These are phyloP conservation scores for Schizopygopsis pylzovi DNA, from an alignment of 2,797 vertebrate species.

Conservation along the genomic window DNA sequence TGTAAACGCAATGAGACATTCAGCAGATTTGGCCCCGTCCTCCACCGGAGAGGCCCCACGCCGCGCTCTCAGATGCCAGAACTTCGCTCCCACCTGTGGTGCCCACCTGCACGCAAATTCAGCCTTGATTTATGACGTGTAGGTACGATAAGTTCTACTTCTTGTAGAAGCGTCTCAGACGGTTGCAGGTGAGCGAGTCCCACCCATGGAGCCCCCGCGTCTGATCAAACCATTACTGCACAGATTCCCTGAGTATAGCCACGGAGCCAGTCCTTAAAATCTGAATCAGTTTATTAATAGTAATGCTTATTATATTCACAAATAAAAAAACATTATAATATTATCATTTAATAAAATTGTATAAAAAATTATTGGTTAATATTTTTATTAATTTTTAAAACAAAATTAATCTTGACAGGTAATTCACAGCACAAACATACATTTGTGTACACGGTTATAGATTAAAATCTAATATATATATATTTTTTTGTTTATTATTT, in stretches of 20 bases:
- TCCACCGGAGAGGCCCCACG: slow-evolving; percentile 27
- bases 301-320: not conserved
- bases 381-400: not conserved
- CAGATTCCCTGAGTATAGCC: not conserved
- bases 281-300: not conserved
- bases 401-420: not conserved
- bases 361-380: not conserved
- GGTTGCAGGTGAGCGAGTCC: not conserved
- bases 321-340: not conserved
- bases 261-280: not conserved
- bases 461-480: too few relatives aligned
- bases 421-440: not conserved
- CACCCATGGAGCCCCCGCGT: not conserved
- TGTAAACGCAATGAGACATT: slow-evolving; percentile 52
- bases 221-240: not conserved
- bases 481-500: too few relatives aligned
- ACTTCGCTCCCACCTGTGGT: slow-evolving; percentile 36
- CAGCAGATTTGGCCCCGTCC: slow-evolving; percentile 37
- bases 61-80: not conserved
- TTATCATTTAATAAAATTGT: not conserved
- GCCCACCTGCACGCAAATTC: slow-evolving; percentile 47
- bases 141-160: slow-evolving; percentile 18
- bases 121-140: slow-evolving; percentile 24
- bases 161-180: not conserved
- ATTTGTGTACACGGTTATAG: not conserved